Percentiles rank a stretch among this genome's conserved stretches.
phyloP scores from a whole-genome alignment of 37 sponge, comb jelly and placozoan genomes.

The Amphimedon queenslandica region DNA sequence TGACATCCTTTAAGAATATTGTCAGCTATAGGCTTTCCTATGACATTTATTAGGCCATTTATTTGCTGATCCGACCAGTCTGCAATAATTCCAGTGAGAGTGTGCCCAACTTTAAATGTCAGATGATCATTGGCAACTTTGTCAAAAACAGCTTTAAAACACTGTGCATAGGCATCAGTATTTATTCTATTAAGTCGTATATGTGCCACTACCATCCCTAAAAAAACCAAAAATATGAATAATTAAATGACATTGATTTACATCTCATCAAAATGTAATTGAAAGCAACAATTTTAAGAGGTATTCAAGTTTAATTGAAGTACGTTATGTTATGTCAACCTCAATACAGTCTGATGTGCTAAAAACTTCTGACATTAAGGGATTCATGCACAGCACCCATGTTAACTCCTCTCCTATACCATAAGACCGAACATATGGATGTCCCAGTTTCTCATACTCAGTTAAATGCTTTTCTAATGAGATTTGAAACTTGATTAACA shows the following conservation, averaged over 20 bases:
- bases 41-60: constrained; percentile 21
- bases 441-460: neutral
- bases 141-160: constrained; percentile 2
- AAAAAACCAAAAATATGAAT: neutral
- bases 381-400: constrained; percentile 17
- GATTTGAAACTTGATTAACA: neutral
- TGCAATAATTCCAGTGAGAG: constrained; percentile 20
- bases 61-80: constrained; percentile 29
- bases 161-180: neutral
- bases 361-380: neutral
- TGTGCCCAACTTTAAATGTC: constrained; percentile 13
- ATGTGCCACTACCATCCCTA: constrained; percentile 20
- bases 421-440: constrained; percentile 3
- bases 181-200: neutral
- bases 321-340: constrained; percentile 5
- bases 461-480: neutral
- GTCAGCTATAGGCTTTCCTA: constrained; percentile 10
- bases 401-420: neutral
- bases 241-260: neutral
- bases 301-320: constrained; percentile 7
- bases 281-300: constrained; percentile 7
- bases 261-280: neutral
- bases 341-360: neutral
- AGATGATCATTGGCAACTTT: neutral
- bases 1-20: constrained; percentile 22